Percentiles rank a stretch among this genome's conserved stretches.
Conservation (phyloP, 2,113 vertebrate genomes). For the Haemorhous mexicanus region DNA sequence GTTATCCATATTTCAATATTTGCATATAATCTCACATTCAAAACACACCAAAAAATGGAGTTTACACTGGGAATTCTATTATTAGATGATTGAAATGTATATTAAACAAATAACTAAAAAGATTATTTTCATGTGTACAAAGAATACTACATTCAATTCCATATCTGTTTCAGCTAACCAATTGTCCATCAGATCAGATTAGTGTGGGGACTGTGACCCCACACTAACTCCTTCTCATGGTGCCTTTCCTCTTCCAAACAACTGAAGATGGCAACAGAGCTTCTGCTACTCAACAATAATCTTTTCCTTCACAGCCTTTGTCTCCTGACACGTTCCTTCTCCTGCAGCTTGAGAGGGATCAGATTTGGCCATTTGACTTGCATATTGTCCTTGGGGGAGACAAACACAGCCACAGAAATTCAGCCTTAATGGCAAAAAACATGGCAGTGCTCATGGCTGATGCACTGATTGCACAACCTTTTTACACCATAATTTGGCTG, state of each 20-base stretch:
- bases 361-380: background rate
- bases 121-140: rapidly evolving
- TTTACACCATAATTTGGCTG: background rate
- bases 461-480: background rate
- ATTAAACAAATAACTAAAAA: background rate
- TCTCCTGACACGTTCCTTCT: background rate
- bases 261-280: background rate
- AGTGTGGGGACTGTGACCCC: background rate
- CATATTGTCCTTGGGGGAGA: background rate
- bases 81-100: background rate
- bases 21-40: background rate
- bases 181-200: background rate
- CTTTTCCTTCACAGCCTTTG: background rate
- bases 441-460: background rate
- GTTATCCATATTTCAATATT: background rate
- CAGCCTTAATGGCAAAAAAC: background rate
- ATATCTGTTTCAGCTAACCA: background rate
- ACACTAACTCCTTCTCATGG: background rate
- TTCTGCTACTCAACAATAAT: background rate
- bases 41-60: background rate
- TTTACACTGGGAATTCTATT: background rate
- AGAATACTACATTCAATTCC: background rate
- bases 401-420: background rate
- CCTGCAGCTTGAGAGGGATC: background rate
- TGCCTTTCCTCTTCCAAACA: background rate